phyloP scores from a whole-genome alignment of 2,797 vertebrate species.

The Enteromius mattozi region DNA sequence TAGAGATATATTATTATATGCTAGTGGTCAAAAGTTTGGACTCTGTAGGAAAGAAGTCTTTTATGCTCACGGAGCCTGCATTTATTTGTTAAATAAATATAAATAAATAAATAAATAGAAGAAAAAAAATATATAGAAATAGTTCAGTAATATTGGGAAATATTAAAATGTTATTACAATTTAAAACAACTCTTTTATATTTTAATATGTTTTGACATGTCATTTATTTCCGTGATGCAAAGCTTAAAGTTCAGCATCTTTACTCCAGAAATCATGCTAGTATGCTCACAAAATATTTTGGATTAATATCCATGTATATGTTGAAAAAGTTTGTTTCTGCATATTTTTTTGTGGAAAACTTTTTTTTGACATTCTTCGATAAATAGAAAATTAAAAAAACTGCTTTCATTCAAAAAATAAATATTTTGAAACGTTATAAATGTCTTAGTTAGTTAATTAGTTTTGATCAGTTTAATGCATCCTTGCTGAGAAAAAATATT shows the following conservation, averaged over 20 bases:
- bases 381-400: background rate
- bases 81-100: background rate
- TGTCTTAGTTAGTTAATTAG: no score
- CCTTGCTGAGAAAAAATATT: background rate
- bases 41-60: background rate
- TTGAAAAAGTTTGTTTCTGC: background rate
- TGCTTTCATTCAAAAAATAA: background rate
- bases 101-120: background rate
- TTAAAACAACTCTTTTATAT: background rate
- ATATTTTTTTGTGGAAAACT: background rate
- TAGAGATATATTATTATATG: background rate
- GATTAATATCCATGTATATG: background rate
- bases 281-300: background rate
- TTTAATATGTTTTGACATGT: background rate
- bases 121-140: no score
- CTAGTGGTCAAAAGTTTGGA: background rate
- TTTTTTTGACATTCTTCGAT: background rate
- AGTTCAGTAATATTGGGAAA: no score
- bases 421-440: background rate
- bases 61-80: background rate
- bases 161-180: background rate
- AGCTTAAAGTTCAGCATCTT: no score
- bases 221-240: background rate
- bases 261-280: no score
- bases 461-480: constrained; percentile 2